Conservation (phyloP, 1,140 invertebrate species). For the Drosophila gunungcola region DNA sequence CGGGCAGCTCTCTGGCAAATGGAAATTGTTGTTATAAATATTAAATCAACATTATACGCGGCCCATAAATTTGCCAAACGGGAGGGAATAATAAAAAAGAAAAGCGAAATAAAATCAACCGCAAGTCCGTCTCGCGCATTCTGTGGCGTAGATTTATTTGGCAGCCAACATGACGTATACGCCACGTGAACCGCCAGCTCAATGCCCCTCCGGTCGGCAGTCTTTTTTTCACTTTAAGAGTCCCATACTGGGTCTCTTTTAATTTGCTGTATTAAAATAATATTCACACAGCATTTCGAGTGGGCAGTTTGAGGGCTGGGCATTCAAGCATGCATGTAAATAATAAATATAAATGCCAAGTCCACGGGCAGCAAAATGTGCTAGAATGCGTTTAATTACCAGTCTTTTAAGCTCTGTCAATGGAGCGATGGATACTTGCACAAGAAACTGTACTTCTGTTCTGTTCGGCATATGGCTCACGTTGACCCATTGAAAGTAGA, state of each 20-base stretch:
- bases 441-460: slow-evolving; percentile 8
- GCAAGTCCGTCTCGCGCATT: slow-evolving; percentile 32
- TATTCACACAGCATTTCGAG: slow-evolving; percentile 27
- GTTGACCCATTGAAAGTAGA: slow-evolving; percentile 1
- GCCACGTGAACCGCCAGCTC: slow-evolving; percentile 35
- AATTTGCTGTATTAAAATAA: slow-evolving; percentile 55
- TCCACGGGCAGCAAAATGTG: slow-evolving; percentile 19
- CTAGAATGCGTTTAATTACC: slow-evolving; percentile 56
- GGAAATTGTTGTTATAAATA: slow-evolving; percentile 71
- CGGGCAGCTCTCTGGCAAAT: slow-evolving; percentile 30
- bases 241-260: slow-evolving; percentile 19
- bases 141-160: slow-evolving; percentile 37
- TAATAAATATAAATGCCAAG: slow-evolving; percentile 50
- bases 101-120: slow-evolving; percentile 64
- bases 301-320: neutral
- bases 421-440: neutral
- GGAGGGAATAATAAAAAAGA: slow-evolving; percentile 38
- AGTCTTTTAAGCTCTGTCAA: slow-evolving; percentile 37
- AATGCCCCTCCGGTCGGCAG: too few relatives aligned
- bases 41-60: slow-evolving; percentile 75
- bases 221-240: slow-evolving; percentile 17
- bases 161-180: slow-evolving; percentile 55
- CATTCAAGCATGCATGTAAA: slow-evolving; percentile 36
- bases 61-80: slow-evolving; percentile 62
- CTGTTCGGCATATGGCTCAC: slow-evolving; percentile 22